Percentiles rank a stretch among this genome's conserved stretches.
phyloP scores from a whole-genome alignment of 2,113 vertebrate genomes.

The Festucalex cinctus region DNA sequence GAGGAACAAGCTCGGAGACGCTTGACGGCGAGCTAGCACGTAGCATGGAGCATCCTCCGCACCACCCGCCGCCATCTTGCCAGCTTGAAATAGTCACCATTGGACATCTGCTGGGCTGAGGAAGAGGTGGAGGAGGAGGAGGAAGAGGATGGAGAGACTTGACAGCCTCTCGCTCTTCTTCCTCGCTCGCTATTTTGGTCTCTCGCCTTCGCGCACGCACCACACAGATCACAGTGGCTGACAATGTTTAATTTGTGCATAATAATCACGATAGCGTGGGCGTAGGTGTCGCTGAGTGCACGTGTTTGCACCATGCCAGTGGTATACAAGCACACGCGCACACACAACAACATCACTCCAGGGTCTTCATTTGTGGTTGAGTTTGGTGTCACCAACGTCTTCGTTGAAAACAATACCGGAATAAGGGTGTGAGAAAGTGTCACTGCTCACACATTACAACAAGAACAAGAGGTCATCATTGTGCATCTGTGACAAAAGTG shows the following conservation, averaged over 20 bases:
- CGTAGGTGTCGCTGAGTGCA: slow-evolving; percentile 5
- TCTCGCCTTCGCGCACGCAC: slow-evolving; percentile 25
- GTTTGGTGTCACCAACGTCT: too few relatives aligned
- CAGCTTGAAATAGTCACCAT: slow-evolving; percentile 65
- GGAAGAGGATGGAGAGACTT: slow-evolving; percentile 49
- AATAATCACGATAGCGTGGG: slow-evolving; percentile 17
- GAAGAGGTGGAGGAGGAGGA: slow-evolving; percentile 42
- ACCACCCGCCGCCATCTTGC: slow-evolving; percentile 31
- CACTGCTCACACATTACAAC: too few relatives aligned
- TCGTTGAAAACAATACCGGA: too few relatives aligned
- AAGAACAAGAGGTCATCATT: too few relatives aligned
- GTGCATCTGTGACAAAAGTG: too few relatives aligned
- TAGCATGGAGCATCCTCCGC: not conserved
- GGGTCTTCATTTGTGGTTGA: too few relatives aligned
- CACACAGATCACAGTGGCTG: slow-evolving; percentile 24
- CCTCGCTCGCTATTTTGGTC: slow-evolving; percentile 58
- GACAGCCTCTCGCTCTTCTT: slow-evolving; percentile 58
- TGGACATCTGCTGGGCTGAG: slow-evolving; percentile 68
- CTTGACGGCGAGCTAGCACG: not conserved
- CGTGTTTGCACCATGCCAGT: not conserved
- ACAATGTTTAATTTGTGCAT: slow-evolving; percentile 29
- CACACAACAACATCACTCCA: too few relatives aligned
- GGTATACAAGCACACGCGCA: too few relatives aligned
- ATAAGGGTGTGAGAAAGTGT: too few relatives aligned
- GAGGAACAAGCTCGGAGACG: not conserved